Conservation (phyloP, 2,113 vertebrate genomes). For the Nibea albiflora region DNA sequence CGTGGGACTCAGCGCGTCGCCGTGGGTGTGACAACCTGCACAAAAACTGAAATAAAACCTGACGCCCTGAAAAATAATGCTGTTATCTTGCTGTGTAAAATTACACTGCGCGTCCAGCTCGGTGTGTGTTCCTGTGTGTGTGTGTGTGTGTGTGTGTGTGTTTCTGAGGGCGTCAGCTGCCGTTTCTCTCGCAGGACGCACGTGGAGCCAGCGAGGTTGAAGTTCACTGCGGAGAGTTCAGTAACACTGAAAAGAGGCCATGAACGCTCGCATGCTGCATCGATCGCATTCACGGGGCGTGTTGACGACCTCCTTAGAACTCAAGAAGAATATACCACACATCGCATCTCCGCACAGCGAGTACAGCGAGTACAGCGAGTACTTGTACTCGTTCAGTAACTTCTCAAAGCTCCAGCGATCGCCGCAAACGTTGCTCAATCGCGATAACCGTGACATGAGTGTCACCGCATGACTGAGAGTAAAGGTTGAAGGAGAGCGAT, state of each 20-base stretch:
- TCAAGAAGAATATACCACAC: background rate
- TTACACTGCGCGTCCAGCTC: background rate
- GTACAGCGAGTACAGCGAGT: too few relatives aligned
- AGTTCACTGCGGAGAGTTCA: slow-evolving; percentile 40
- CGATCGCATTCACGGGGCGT: background rate
- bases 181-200: background rate
- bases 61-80: background rate
- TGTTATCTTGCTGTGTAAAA: background rate
- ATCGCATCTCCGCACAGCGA: too few relatives aligned
- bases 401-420: background rate
- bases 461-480: slow-evolving; percentile 27
- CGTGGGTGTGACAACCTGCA: background rate
- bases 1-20: background rate
- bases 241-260: background rate
- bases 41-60: background rate
- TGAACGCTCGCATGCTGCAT: background rate
- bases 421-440: background rate
- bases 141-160: background rate
- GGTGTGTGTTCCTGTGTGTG: background rate
- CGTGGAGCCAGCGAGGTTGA: slow-evolving; percentile 30
- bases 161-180: slow-evolving; percentile 34
- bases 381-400: background rate
- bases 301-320: too few relatives aligned
- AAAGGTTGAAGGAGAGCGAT: slow-evolving; percentile 34
- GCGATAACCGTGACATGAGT: slow-evolving; percentile 11